Percentiles rank a stretch among this genome's conserved stretches.
phyloP scores from a whole-genome alignment of 64 coral and sea anemone species.

The Montipora foliosa region DNA sequence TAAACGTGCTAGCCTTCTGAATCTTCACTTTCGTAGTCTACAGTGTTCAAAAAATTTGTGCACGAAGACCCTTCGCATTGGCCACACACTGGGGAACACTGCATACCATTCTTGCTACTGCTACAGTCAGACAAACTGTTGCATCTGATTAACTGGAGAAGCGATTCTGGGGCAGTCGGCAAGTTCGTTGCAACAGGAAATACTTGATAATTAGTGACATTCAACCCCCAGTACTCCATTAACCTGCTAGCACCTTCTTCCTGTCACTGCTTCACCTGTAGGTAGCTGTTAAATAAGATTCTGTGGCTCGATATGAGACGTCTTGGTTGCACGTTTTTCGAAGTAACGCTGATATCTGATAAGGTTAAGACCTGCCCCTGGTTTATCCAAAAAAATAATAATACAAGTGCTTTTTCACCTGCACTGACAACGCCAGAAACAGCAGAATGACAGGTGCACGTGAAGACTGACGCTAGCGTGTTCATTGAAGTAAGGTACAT shows the following conservation, averaged over 20 bases:
- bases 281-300: conserved; percentile 1
- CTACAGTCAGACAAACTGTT: conserved; percentile 15
- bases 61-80: conserved; percentile 33
- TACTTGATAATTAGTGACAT: conserved; percentile 23
- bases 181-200: conserved; percentile 34
- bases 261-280: conserved; percentile 43
- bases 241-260: conserved; percentile 26
- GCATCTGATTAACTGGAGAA: conserved; percentile 53
- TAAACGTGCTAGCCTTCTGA: conserved; percentile 6
- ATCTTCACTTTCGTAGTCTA: conserved; percentile 33
- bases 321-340: conserved; percentile 42
- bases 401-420: conserved; percentile 56
- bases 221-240: conserved; percentile 42
- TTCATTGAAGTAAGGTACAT: conserved; percentile 6
- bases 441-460: conserved; percentile 25
- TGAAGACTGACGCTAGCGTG: conserved; percentile 10
- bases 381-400: conserved; percentile 5
- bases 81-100: conserved; percentile 38
- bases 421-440: conserved; percentile 23
- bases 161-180: conserved; percentile 42
- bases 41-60: conserved; percentile 8
- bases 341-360: conserved; percentile 57
- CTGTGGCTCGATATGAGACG: conserved; percentile 9
- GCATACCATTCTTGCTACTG: conserved; percentile 52
- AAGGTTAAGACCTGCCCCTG: conserved; percentile 12